A percentile compares a stretch with the other conserved stretches of the same genome.
phyloP scores from a whole-genome alignment of 2,797 vertebrate species.

The Linurgus olivaceus region DNA sequence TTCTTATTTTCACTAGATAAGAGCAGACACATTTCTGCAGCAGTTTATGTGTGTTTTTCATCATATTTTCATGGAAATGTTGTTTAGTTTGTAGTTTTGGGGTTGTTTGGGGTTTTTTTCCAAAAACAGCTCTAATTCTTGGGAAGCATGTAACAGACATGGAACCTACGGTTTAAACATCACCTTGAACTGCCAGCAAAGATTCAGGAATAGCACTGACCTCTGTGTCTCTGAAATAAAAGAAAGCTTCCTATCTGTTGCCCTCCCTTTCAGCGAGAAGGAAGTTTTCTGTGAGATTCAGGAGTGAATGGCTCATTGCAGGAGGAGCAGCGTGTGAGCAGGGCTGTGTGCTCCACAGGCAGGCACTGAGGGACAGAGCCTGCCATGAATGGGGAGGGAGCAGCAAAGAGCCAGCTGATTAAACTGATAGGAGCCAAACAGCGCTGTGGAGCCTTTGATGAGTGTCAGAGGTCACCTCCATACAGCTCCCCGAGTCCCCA shows the following conservation, averaged over 20 bases:
- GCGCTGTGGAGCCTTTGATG: slow-evolving; percentile 41
- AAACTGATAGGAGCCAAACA: slow-evolving; percentile 51
- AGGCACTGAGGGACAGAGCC: neutral
- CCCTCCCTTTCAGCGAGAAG: neutral
- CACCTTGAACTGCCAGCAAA: neutral
- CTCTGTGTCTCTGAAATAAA: neutral
- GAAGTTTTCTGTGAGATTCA: neutral
- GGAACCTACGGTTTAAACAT: neutral
- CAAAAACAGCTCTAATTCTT: neutral
- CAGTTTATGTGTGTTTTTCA: neutral
- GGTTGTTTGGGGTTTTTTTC: neutral
- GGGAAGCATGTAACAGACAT: neutral
- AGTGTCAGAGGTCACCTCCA: slow-evolving; percentile 64
- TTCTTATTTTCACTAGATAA: neutral
- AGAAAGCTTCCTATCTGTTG: neutral
- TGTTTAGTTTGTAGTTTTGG: neutral
- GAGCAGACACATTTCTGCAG: neutral
- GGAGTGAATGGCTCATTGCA: neutral
- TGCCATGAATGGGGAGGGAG: slow-evolving; percentile 13
- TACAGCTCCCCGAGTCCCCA: slow-evolving; percentile 48
- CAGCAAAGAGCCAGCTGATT: slow-evolving; percentile 41
- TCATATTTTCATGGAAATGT: neutral
- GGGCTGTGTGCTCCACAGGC: neutral
- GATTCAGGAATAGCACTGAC: neutral
- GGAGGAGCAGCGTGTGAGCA: neutral